A percentile compares a stretch with the other conserved stretches of the same genome.
These are phyloP conservation scores for Umimayanthus kanabou DNA, from an alignment of 92 coral and sea anemone species.

Conservation along the genomic window DNA sequence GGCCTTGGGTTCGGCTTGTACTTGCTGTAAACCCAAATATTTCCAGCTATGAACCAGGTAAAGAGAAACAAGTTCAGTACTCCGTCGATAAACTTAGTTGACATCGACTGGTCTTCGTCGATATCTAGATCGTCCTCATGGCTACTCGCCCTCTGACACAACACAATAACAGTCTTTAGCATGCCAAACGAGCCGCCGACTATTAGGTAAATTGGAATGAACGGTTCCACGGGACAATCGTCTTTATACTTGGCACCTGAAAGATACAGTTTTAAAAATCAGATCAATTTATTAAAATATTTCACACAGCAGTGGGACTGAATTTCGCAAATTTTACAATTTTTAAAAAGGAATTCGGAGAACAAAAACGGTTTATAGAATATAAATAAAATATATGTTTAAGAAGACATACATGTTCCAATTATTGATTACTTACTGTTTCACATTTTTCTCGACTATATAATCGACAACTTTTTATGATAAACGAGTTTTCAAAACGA, in stretches of 20 bases:
- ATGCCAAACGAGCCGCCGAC: slow-evolving; percentile 99
- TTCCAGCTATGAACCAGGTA: slow-evolving; percentile 99
- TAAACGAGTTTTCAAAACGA: no score
- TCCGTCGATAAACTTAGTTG: slow-evolving; percentile 97
- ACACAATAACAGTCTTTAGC: slow-evolving; percentile 89
- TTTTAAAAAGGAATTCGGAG: no score
- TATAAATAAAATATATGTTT: no score
- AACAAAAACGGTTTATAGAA: no score
- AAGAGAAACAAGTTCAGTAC: slow-evolving; percentile 91
- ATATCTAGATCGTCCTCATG: slow-evolving; percentile 84
- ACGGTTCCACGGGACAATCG: slow-evolving; percentile 98
- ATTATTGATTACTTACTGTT: no score
- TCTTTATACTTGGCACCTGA: slow-evolving; percentile 92
- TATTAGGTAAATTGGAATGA: slow-evolving; percentile 93
- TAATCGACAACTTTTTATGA: no score
- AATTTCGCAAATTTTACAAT: no score
- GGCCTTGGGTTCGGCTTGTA: slow-evolving; percentile 90
- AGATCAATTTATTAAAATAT: not conserved
- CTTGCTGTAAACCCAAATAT: slow-evolving; percentile 98
- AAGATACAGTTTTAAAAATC: not conserved
- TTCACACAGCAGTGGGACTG: no score
- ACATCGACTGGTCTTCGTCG: slow-evolving; percentile 97
- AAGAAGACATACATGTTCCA: no score
- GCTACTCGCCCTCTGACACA: slow-evolving; percentile 86
- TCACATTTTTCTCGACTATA: no score